Evolutionary conservation across 2,888 invertebrate genomes (phyloP), one percentile per base, ranked within the genome.

Genomic region (Onchidella celtica): DNA sequence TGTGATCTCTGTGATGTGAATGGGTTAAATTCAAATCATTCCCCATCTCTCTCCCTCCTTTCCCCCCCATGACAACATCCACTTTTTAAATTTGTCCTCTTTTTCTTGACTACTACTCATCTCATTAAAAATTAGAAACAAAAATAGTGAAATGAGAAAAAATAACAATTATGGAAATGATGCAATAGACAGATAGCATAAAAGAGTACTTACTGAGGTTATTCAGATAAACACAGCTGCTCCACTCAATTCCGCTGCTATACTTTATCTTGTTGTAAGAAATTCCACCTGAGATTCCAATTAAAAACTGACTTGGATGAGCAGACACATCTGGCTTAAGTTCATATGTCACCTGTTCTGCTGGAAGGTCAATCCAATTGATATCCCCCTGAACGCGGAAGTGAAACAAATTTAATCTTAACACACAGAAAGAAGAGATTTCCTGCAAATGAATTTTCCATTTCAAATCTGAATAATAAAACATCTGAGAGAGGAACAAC

Each of bases 231-330:
- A 65, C 32, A 34, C 77, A 77, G 27, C 32, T 47, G 29, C 59
- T 77, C 77, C 77, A 77, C 6, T 68, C 11, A 24, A 77, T 77
- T 1, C 77, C 77, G 36, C 77, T 77, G 77, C 77, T 77, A 55
- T 69, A 0, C 2, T n/a, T 21, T 9, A 57, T 36, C 14, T 55
- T 29, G 1, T 68, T 21, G 4, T 2, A 32, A 11, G 17, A 24
- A 59, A 77, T 59, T 38, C 57, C 68, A 57, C 68, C 77, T n/a
- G 69, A 36, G 57, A 77, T 68, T 32, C 77, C 77, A 68, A 77
- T 77, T 27, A 77, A 27, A 59, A 59, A 29, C 24, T 77, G 68
- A 68, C 29, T 59, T 2, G 27, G 29, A 4, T 40, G 38, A 24
- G 24, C 17, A 3, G n/a, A 4, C 27, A 24, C 11, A n/a, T 55